Evolutionary conservation across 35 echinoderm and acorn worm species (phyloP), one percentile per base, ranked within the genome.

Genomic region (Lytechinus pictus): DNA sequence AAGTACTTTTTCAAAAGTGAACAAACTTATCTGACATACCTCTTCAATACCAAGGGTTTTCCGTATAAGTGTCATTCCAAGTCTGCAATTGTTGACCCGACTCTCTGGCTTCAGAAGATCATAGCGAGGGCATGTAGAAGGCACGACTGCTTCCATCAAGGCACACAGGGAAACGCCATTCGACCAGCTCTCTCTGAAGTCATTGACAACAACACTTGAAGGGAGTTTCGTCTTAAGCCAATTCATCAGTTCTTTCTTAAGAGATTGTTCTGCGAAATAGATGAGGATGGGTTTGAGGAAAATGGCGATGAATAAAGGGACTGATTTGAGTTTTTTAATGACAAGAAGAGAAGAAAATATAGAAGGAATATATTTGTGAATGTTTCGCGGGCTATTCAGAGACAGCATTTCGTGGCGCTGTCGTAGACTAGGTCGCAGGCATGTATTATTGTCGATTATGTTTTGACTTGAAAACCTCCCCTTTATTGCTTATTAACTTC

Each of bases 41-140:
- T 98, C 95, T 91, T 21, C n/a, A 3, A 98, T 96, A n/a, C 97
- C 97, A 11, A 98, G 91, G 21, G 54, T 94, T 58, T 95, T 96
- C 13, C 92, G 91, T 3, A 96, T 89, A n/a, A 98, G 95, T 28
- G 87, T 95, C 94, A 98, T 94, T 16, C 94, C 97, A 13, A 98
- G 96, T 7, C 97, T 86, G 87, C 97, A 98, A 53, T 98, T 98
- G 57, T 98, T 98, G 53, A 96, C 95, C 10, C 19, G 14, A 27
- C 95, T 54, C 27, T 95, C 86, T 71, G 95, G 97, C 21, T 95
- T 94, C 54, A 98, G 95, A 21, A 98, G 87, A 86, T 98, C 97
- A 86, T 96, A 94, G 33, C 97, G 53, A 24, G 97, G 97, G 79
- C 96, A 97, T 28, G 96, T 96, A 24, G 91, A 95, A 27, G 94